Conservation (phyloP, 2,113 vertebrate species). For the Geococcyx californianus region DNA sequence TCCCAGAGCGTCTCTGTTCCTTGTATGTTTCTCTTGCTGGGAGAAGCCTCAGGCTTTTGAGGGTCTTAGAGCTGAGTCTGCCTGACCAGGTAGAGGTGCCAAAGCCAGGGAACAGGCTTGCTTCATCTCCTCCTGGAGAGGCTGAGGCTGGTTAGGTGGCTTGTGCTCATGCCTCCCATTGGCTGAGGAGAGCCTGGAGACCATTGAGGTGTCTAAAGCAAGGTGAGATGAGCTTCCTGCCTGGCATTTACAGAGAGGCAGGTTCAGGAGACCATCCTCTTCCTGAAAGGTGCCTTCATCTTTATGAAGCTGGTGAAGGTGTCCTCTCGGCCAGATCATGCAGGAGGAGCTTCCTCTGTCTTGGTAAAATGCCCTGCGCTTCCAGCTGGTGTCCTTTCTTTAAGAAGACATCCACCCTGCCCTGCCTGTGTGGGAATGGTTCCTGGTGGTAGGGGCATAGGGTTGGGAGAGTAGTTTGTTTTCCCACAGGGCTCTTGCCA, state of each 20-base stretch:
- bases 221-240: neutral
- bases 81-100: neutral
- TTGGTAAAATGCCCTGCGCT: neutral
- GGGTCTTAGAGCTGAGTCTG: neutral
- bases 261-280: neutral
- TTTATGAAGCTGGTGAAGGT: neutral
- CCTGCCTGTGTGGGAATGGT: neutral
- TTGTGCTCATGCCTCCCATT: neutral
- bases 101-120: neutral
- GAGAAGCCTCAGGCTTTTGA: fast-evolving
- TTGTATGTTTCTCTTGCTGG: neutral
- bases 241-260: neutral
- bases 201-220: neutral
- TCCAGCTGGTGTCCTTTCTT: neutral
- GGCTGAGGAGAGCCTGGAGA: neutral
- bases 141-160: neutral
- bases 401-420: neutral
- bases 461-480: neutral
- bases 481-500: neutral
- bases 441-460: neutral
- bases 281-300: neutral
- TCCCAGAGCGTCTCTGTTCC: neutral
- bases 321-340: neutral
- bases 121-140: neutral
- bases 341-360: neutral